Conservation (phyloP, 2,797 vertebrate species). For the Novumbra hubbsi region DNA sequence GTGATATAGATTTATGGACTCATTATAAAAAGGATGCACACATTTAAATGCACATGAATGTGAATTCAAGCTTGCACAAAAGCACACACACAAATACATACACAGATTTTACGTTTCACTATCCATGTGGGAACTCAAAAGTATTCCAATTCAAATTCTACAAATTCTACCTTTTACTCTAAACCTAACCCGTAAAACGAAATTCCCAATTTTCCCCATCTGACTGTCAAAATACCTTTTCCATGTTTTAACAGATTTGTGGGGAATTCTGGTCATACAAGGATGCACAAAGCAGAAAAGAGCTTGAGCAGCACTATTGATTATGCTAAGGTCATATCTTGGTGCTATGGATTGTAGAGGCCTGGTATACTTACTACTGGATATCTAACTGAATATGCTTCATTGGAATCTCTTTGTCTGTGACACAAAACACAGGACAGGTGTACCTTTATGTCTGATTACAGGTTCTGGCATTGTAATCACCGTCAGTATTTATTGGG, state of each 20-base stretch:
- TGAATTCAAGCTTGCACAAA: constrained; percentile 11
- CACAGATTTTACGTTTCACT: too few relatives aligned
- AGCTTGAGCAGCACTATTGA: neutral
- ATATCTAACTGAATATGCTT: constrained; percentile 9
- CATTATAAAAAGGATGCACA: constrained; percentile 24
- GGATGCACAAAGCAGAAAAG: neutral
- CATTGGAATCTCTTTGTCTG: constrained; percentile 14
- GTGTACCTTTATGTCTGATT: constrained; percentile 28
- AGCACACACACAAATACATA: constrained; percentile 1
- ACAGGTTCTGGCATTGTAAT: constrained; percentile 29
- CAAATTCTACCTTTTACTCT: too few relatives aligned
- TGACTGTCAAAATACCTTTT: too few relatives aligned
- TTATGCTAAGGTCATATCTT: neutral
- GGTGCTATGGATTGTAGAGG: neutral
- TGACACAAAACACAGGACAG: neutral
- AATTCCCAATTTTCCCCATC: neutral
- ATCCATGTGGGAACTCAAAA: too few relatives aligned
- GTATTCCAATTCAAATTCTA: too few relatives aligned
- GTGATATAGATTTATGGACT: constrained; percentile 42
- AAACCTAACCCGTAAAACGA: too few relatives aligned
- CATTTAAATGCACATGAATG: constrained; percentile 19
- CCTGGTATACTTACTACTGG: neutral
- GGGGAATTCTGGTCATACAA: neutral
- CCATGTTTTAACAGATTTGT: constrained; percentile 3
- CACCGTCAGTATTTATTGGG: constrained; percentile 18